A percentile compares a stretch with the other conserved stretches of the same genome.
Evolutionary conservation across 2,888 invertebrate species (phyloP).

Genomic region (Elaeidobius kamerunicus): DNA sequence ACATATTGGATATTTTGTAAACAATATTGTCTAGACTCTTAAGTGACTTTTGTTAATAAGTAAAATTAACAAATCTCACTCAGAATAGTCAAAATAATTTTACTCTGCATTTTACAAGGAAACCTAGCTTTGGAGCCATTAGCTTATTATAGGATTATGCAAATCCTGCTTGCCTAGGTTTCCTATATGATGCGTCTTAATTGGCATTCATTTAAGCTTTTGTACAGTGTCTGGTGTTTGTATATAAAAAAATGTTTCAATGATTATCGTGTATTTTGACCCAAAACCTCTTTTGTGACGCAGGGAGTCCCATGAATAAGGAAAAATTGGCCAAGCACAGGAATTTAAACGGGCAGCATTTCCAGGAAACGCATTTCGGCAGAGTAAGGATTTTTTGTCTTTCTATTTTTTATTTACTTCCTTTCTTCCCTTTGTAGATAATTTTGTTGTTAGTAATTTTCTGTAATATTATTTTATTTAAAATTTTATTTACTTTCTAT

Average conservation of each 20-base stretch:
- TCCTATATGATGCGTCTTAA: background rate
- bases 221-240: background rate
- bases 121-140: slow-evolving; percentile 1
- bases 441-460: background rate
- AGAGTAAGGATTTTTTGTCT: slow-evolving; percentile 62
- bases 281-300: slow-evolving; percentile 32
- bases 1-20: too few relatives aligned
- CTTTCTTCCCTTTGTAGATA: slow-evolving; percentile 14
- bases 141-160: background rate
- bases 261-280: background rate
- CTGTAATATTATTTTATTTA: too few relatives aligned
- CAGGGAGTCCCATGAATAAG: slow-evolving; percentile 81
- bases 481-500: too few relatives aligned
- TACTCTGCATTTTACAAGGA: slow-evolving; percentile 24
- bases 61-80: slow-evolving; percentile 1
- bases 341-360: slow-evolving; percentile 66
- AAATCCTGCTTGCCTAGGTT: background rate
- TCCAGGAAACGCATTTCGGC: slow-evolving; percentile 76
- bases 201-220: too few relatives aligned
- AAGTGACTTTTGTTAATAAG: too few relatives aligned
- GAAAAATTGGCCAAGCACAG: slow-evolving; percentile 77
- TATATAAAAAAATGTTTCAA: too few relatives aligned
- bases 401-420: slow-evolving; percentile 9
- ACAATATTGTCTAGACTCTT: too few relatives aligned
- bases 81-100: slow-evolving; percentile 19